These are phyloP conservation scores for Temnothorax unifasciatus DNA, from an alignment of 2,888 invertebrate species.

Conservation along the genomic window DNA sequence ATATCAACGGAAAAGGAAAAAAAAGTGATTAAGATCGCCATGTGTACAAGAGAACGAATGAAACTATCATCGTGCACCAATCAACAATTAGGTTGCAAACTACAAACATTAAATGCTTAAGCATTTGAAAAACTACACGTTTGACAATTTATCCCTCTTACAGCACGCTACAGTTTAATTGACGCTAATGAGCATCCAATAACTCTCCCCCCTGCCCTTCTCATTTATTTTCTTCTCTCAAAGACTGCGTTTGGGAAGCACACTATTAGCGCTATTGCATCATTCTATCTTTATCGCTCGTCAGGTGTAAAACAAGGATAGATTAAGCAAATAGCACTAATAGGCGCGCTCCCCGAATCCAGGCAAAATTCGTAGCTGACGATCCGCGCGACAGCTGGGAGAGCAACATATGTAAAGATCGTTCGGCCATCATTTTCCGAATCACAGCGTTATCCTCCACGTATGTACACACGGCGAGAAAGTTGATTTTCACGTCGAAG, in stretches of 20 bases:
- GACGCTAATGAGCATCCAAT: neutral
- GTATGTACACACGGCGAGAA: no score
- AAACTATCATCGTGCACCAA: neutral
- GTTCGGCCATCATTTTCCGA: neutral
- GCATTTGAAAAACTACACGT: neutral
- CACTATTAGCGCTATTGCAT: no score
- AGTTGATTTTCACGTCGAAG: neutral
- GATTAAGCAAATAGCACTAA: no score
- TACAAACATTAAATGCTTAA: neutral
- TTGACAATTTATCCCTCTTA: neutral
- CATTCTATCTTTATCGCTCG: no score
- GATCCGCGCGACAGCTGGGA: neutral
- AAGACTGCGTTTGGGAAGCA: neutral
- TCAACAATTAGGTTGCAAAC: neutral
- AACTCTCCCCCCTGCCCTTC: neutral
- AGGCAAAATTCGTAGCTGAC: neutral
- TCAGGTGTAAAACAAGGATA: no score
- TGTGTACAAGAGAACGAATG: neutral
- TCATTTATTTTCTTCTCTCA: neutral
- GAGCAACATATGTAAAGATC: neutral
- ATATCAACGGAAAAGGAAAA: neutral
- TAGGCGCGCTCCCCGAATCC: no score
- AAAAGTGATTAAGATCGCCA: neutral
- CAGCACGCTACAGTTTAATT: neutral
- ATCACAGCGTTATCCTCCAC: no score